These are phyloP conservation scores for Euplagia quadripunctaria DNA, from an alignment of 2,888 invertebrate genomes.

Conservation along the genomic window DNA sequence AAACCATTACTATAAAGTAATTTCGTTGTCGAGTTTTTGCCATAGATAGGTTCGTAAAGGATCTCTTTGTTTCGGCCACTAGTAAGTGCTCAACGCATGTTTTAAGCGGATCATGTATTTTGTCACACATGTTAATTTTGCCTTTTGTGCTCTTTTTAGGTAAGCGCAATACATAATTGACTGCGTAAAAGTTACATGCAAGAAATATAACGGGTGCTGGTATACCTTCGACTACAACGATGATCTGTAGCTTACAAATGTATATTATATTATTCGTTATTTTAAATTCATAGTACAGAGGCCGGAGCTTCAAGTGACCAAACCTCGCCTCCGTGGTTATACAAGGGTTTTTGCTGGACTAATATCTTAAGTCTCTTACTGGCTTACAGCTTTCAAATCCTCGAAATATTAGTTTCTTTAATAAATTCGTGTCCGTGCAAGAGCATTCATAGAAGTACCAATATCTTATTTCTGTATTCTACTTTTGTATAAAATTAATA, in stretches of 20 bases:
- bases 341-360: conserved; percentile 33
- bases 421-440: conserved; percentile 3
- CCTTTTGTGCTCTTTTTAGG: conserved; percentile 23
- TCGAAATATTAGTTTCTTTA: conserved; percentile 32
- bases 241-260: conserved; percentile 25
- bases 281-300: conserved; percentile 21
- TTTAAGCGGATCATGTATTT: conserved; percentile 36
- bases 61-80: conserved; percentile 47
- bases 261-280: conserved; percentile 18
- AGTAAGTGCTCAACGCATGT: conserved; percentile 41
- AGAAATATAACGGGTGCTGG: not conserved
- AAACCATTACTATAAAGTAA: conserved; percentile 33
- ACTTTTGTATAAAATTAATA: not conserved
- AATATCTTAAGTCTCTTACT: conserved; percentile 13
- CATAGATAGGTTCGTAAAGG: conserved; percentile 20
- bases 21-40: conserved; percentile 40
- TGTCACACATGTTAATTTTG: conserved; percentile 23
- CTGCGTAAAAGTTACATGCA: too few relatives aligned
- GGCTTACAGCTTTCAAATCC: conserved; percentile 16
- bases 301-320: conserved; percentile 24
- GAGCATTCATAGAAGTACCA: not conserved
- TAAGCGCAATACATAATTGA: not conserved
- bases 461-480: not conserved
- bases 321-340: conserved; percentile 21
- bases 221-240: conserved; percentile 32